Percentiles rank a stretch among this genome's conserved stretches.
Conservation (phyloP, 2,797 vertebrate genomes). For the Pachyuromys duprasi region DNA sequence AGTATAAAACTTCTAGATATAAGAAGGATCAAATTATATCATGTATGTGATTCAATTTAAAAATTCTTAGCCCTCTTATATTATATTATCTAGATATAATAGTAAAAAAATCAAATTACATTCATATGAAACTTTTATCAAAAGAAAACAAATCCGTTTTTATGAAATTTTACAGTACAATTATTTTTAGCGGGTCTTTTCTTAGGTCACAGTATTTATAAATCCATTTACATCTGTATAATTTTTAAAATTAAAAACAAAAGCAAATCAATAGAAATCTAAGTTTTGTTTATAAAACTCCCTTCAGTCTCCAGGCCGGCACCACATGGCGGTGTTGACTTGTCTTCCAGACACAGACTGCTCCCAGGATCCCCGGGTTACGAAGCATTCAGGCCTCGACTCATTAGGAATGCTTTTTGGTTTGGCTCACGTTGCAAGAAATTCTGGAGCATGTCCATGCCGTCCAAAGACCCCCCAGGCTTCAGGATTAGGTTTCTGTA, state of each 20-base stretch:
- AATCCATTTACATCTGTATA: conserved; percentile 76
- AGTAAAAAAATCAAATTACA: conserved; percentile 81
- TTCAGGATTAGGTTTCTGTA: conserved; percentile 95
- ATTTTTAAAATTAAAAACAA: conserved; percentile 69
- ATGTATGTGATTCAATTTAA: conserved; percentile 76
- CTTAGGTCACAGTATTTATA: conserved; percentile 75
- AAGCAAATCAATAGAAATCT: conserved; percentile 74
- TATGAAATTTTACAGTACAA: conserved; percentile 79
- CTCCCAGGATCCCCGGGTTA: conserved; percentile 78
- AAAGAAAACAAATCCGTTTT: conserved; percentile 78
- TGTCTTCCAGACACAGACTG: conserved; percentile 74
- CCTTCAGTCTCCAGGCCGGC: conserved; percentile 75
- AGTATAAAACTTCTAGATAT: conserved; percentile 74
- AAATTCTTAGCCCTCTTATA: conserved; percentile 77
- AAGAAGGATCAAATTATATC: conserved; percentile 77
- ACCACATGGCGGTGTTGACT: conserved; percentile 53
- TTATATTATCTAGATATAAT: conserved; percentile 73
- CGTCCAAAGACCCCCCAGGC: conserved; percentile 94
- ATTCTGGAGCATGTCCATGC: conserved; percentile 93
- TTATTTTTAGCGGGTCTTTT: conserved; percentile 71
- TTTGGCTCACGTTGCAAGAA: conserved; percentile 94
- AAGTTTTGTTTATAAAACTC: conserved; percentile 70
- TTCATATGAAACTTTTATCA: conserved; percentile 80
- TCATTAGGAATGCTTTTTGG: conserved; percentile 94
- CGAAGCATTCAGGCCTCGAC: conserved; percentile 91